Evolutionary conservation across 2,797 vertebrate genomes (phyloP).

Genomic region (Rachycentron canadum): DNA sequence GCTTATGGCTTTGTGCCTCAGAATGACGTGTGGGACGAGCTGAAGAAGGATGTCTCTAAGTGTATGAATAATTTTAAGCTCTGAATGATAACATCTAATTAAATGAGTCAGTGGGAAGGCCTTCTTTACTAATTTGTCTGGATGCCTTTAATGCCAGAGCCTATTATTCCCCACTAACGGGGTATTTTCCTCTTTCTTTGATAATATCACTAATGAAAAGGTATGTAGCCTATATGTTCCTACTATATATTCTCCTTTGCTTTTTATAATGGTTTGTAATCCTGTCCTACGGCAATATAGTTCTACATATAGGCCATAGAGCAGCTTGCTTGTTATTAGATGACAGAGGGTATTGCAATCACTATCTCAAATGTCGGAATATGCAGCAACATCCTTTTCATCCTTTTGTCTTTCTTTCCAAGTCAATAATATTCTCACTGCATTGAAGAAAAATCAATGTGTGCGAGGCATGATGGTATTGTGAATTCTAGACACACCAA

Average conservation of each 20-base stretch:
- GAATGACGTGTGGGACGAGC: slow-evolving; percentile 57
- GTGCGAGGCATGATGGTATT: slow-evolving; percentile 67
- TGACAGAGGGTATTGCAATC: slow-evolving; percentile 36
- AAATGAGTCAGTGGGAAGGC: slow-evolving; percentile 71
- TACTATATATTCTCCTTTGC: neutral
- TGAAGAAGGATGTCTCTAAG: slow-evolving; percentile 60
- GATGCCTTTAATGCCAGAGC: slow-evolving; percentile 54
- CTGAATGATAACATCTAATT: slow-evolving; percentile 77
- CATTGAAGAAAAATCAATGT: slow-evolving; percentile 77
- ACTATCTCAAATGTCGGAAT: slow-evolving; percentile 62
- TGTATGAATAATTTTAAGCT: slow-evolving; percentile 67
- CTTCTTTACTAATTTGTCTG: slow-evolving; percentile 65
- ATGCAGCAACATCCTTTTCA: slow-evolving; percentile 48
- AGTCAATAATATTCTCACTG: slow-evolving; percentile 71
- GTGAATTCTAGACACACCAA: slow-evolving; percentile 74
- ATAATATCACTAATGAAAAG: slow-evolving; percentile 49
- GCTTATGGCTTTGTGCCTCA: slow-evolving; percentile 59
- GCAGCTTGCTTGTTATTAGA: slow-evolving; percentile 41
- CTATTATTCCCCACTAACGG: slow-evolving; percentile 56
- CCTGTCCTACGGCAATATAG: slow-evolving; percentile 7
- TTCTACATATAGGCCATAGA: slow-evolving; percentile 34
- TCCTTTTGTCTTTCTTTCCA: slow-evolving; percentile 56
- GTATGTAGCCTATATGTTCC: slow-evolving; percentile 12
- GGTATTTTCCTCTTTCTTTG: slow-evolving; percentile 54
- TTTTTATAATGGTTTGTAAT: slow-evolving; percentile 39